Evolutionary conservation across 2,888 invertebrate species (phyloP), one percentile per base, ranked within the genome.

Genomic region (Chloroclystis v-ata): DNA sequence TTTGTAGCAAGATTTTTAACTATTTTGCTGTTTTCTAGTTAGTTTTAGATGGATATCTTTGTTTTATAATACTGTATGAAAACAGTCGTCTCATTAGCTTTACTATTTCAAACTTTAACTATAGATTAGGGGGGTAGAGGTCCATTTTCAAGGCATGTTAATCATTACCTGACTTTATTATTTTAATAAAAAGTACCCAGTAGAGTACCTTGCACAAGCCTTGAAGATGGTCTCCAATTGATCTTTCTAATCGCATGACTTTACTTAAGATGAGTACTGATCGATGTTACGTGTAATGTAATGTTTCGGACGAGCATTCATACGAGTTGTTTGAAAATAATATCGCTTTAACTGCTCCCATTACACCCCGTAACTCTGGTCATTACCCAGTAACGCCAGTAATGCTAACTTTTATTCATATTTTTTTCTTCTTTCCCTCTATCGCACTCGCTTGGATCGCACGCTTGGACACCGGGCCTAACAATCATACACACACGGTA

Each of bases 381-480:
- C n/a, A n/a, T n/a, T n/a, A n/a, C n/a, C n/a, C n/a, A n/a, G 13
- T 11, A 33, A 54, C 54, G 49, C 49, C 51, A 58, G 40, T 54
- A 54, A 54, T 51, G 64, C 65, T 54, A 56, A 68, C 63, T 67
- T 76, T 82, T 85, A 85, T 82, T 86, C 83, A 86, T 81, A 64
- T 78, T 82, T 80, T 82, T 83, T 80, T 75, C 78, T 79, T 75
- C 79, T 77, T 78, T 69, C 78, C 81, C 76, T 83, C 85, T 86
- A 81, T 85, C 83, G 85, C 86, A 87, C 86, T 86, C 82, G 86
- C 87, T 87, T 87, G 87, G 86, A 85, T 69, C 84, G 87, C 87
- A 86, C 86, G 87, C 87, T 86, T 85, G 83, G 87, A 84, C 83
- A 77, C 75, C 84, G 83, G 85, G 79, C 70, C 82, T 81, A 78